A percentile compares a stretch with the other conserved stretches of the same genome.
Conservation (phyloP, 2,888 invertebrate genomes). For the Crepidodera aurea region DNA sequence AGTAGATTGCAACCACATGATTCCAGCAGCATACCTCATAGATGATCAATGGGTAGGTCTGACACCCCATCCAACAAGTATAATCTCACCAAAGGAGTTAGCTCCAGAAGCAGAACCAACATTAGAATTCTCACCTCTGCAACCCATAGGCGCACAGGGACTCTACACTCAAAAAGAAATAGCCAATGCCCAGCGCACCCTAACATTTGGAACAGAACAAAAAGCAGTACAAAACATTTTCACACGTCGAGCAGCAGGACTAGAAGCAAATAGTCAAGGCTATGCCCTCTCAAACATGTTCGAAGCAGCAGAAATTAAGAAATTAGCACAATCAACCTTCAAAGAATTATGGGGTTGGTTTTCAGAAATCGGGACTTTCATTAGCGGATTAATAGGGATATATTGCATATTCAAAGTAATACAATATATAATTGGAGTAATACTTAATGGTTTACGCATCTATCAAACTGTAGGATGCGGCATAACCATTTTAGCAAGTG, state of each 20-base stretch:
- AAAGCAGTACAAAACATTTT: constrained; percentile 38
- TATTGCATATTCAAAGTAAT: constrained; percentile 31
- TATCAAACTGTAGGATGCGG: constrained; percentile 32
- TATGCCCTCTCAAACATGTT: constrained; percentile 28
- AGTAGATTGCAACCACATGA: no score
- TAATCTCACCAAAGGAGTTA: no score
- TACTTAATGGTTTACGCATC: constrained; percentile 30
- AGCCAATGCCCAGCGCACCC: constrained; percentile 24
- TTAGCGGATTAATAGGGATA: constrained; percentile 29
- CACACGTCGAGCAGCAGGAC: constrained; percentile 29
- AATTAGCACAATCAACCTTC: constrained; percentile 28
- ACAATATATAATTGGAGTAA: constrained; percentile 15
- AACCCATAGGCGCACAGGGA: no score
- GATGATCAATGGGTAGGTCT: no score
- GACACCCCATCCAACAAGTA: no score
- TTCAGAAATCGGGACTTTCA: constrained; percentile 20
- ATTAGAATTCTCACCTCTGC: no score
- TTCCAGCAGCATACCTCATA: no score
- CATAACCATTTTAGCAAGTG: constrained; percentile 20
- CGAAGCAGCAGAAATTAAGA: constrained; percentile 29
- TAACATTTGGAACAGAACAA: constrained; percentile 15
- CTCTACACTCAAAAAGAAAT: constrained; percentile 39
- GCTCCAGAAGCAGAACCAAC: no score
- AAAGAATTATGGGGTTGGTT: constrained; percentile 35
- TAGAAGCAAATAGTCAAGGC: constrained; percentile 29